Evolutionary conservation across 2,888 invertebrate species (phyloP), one percentile per base, ranked within the genome.

Genomic region (Thymelicus sylvestris): DNA sequence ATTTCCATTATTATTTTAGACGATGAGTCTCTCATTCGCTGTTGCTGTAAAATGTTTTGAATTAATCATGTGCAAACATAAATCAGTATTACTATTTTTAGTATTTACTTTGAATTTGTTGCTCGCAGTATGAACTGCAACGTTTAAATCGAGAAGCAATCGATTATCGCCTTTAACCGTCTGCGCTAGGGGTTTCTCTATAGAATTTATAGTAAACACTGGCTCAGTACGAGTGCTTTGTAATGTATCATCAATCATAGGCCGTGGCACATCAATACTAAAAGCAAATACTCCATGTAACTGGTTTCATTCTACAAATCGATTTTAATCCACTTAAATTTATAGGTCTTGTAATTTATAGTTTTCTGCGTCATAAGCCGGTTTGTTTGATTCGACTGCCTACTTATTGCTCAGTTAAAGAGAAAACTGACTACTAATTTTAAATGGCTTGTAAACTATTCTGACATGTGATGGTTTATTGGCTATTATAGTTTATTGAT

Each of bases 241-340:
- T 80, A 78, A 81, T 78, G 77, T 75, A 82, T 81, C 82, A 87
- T 88, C 84, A 81, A 87, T 88, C 88, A 88, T 84, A 81, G 57
- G 74, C 76, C 77, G 77, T 85, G 86, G 85, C 89, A 88, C 83
- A 83, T 88, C 87, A 87, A 86, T 88, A 86, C 83, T 79, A 76
- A 83, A 83, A 83, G 83, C 85, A 88, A 88, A 88, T 88, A 86
- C 83, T 84, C 78, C 74, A 77, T 80, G 83, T 84, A 86, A 86
- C 86, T 83, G 82, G 84, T 86, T 84, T 76, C 79, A 72, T 79
- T 79, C 81, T 82, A 84, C 84, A 84, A 86, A 86, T 85, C 83
- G 83, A 83, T 85, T 82, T 84, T 85, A 86, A 87, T 86, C 85
- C 81, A 79, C 76, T 78, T 77, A 82, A 83, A 86, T 87, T 87